Conservation (phyloP, 2,888 invertebrate species). For the Sericinus montela region DNA sequence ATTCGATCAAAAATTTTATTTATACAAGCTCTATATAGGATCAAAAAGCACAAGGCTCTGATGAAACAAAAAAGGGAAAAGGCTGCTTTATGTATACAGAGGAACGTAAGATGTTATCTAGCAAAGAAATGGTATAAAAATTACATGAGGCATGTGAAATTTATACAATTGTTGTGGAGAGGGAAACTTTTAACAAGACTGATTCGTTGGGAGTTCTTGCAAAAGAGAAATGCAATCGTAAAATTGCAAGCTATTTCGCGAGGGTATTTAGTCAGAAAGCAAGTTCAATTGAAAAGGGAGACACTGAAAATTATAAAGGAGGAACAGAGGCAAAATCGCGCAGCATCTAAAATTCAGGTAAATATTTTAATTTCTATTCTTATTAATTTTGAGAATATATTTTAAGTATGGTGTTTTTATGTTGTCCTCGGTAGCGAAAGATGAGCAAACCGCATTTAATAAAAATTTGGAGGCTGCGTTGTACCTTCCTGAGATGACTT, state of each 20-base stretch:
- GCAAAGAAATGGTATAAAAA: slow-evolving; percentile 41
- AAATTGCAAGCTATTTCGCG: slow-evolving; percentile 66
- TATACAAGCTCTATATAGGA: slow-evolving; percentile 61
- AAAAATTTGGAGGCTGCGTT: no score
- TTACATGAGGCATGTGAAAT: slow-evolving; percentile 42
- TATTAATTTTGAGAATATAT: no score
- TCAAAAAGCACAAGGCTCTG: slow-evolving; percentile 36
- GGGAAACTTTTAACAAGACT: slow-evolving; percentile 53
- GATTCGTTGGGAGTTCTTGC: slow-evolving; percentile 49
- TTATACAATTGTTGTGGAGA: slow-evolving; percentile 63
- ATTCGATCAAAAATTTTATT: slow-evolving; percentile 39
- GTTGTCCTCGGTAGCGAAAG: no score
- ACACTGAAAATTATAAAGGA: slow-evolving; percentile 55
- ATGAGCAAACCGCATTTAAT: no score
- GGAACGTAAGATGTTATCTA: slow-evolving; percentile 49
- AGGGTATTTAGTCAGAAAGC: slow-evolving; percentile 69
- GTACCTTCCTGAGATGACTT: no score
- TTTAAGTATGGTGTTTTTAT: no score
- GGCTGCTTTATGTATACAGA: slow-evolving; percentile 55
- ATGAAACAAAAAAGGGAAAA: slow-evolving; percentile 33
- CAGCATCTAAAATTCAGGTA: slow-evolving; percentile 83
- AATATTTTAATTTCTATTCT: no score
- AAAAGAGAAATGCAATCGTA: slow-evolving; percentile 44
- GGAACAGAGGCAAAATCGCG: slow-evolving; percentile 58
- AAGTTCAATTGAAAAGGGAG: slow-evolving; percentile 63